Evolutionary conservation across 2,888 invertebrate genomes (phyloP), one percentile per base, ranked within the genome.

Genomic region (Catocala nupta): DNA sequence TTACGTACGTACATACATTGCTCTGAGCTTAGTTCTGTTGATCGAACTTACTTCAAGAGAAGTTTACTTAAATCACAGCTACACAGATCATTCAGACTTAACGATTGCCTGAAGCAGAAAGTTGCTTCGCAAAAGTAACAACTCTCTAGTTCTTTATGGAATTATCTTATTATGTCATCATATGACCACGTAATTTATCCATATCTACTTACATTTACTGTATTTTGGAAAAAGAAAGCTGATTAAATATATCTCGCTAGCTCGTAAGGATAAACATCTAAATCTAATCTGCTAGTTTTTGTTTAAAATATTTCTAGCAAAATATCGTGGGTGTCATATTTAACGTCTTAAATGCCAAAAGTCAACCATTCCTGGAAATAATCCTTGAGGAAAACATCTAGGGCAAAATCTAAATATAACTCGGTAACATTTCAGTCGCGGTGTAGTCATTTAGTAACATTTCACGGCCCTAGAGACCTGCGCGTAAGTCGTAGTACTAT

Each of bases 401-500:
- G 49, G 49, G 7, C 55, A 61, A 36, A 53, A 45, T 13, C 59
- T 56, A 63, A 55, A 62, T 48, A 47, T 48, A 59, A 54, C 42
- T 42, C 13, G 44, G 33, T 55, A 63, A 56, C 39, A 59, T 49
- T 55, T 49, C 25, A 25, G 36, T 11, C 1, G 34, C 44, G 51
- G 58, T 49, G 54, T 52, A 55, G 63, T 68, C 48, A 68, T 48
- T 66, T 45, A 61, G 59, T 62, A 63, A 63, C 55, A 66, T 68
- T 72, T 68, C 66, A 65, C 60, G 65, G 65, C 64, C 62, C 63
- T 68, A 57, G 53, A 73, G 65, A 71, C 60, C 71, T 68, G 71
- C 61, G 63, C 60, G 70, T 70, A 69, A 67, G 53, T 55, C 57
- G 71, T 77, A 77, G 75, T 77, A 75, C 75, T 71, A 75, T 59